phyloP scores from a whole-genome alignment of 2,888 invertebrate genomes.

The Acrobasis consociella region DNA sequence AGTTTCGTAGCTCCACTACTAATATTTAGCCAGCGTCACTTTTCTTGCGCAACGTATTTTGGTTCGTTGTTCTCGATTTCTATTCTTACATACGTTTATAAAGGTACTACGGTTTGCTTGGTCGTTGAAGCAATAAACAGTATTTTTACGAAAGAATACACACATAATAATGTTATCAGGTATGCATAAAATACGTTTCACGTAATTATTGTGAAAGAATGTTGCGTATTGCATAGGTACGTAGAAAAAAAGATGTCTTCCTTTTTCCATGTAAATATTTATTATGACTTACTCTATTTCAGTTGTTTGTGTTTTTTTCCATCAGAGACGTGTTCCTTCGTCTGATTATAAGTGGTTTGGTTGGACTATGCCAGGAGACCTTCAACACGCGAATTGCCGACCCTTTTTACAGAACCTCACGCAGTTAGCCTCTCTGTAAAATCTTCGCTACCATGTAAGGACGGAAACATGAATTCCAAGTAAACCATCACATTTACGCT shows the following conservation, averaged over 20 bases:
- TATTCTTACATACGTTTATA: background rate
- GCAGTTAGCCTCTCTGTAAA: no score
- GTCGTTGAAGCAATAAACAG: background rate
- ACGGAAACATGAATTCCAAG: background rate
- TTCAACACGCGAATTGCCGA: no score
- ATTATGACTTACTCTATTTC: no score
- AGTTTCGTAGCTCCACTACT: background rate
- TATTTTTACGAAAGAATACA: conserved; percentile 1
- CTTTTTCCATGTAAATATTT: no score
- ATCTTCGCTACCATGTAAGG: background rate
- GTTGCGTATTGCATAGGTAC: background rate
- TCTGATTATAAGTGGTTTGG: no score
- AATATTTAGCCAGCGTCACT: background rate
- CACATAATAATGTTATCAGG: background rate
- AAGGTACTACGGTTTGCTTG: background rate
- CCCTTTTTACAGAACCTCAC: no score
- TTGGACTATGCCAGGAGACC: no score
- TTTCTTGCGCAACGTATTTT: background rate
- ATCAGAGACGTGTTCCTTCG: no score
- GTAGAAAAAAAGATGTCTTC: background rate
- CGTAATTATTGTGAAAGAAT: background rate
- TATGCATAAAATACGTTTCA: background rate
- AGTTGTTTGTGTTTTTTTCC: no score
- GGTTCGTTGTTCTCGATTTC: conserved; percentile 1
- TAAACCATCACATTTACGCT: background rate